phyloP scores from a whole-genome alignment of 1,140 invertebrate genomes.

The Drosophila seguyi region DNA sequence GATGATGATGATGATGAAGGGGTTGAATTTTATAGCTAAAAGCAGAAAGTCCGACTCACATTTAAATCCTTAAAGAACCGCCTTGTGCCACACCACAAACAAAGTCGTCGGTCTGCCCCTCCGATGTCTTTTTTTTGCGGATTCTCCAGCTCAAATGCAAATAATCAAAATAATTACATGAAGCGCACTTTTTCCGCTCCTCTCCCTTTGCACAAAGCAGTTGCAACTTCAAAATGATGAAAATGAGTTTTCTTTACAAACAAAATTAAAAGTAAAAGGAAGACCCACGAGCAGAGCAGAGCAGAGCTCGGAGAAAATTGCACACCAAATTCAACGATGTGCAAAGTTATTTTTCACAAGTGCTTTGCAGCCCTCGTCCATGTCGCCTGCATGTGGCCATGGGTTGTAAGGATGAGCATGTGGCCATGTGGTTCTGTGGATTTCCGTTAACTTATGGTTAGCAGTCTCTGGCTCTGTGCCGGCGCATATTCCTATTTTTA shows the following conservation, averaged over 20 bases:
- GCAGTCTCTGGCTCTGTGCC: slow-evolving; percentile 32
- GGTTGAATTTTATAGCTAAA: neutral
- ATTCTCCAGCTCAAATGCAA: slow-evolving; percentile 66
- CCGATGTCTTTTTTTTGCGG: slow-evolving; percentile 37
- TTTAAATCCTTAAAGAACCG: slow-evolving; percentile 42
- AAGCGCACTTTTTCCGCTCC: slow-evolving; percentile 60
- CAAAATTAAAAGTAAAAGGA: slow-evolving; percentile 78
- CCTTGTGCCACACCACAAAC: slow-evolving; percentile 22
- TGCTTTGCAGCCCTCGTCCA: slow-evolving; percentile 69
- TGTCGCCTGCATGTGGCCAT: slow-evolving; percentile 75
- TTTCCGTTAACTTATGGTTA: slow-evolving; percentile 84
- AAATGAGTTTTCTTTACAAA: slow-evolving; percentile 84
- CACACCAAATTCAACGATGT: slow-evolving; percentile 82
- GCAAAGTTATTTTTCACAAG: slow-evolving; percentile 84
- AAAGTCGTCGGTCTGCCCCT: slow-evolving; percentile 47
- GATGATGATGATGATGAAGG: slow-evolving; percentile 5
- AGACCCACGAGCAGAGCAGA: slow-evolving; percentile 2
- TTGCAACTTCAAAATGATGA: slow-evolving; percentile 82
- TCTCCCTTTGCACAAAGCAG: slow-evolving; percentile 60
- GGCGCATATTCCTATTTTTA: slow-evolving; percentile 75
- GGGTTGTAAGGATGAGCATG: slow-evolving; percentile 64
- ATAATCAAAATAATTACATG: slow-evolving; percentile 84
- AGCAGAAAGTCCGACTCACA: slow-evolving; percentile 1
- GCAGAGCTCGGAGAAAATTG: slow-evolving; percentile 62
- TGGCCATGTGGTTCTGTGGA: slow-evolving; percentile 78